phyloP scores from a whole-genome alignment of 2,113 vertebrate species.

The Centrocercus urophasianus region DNA sequence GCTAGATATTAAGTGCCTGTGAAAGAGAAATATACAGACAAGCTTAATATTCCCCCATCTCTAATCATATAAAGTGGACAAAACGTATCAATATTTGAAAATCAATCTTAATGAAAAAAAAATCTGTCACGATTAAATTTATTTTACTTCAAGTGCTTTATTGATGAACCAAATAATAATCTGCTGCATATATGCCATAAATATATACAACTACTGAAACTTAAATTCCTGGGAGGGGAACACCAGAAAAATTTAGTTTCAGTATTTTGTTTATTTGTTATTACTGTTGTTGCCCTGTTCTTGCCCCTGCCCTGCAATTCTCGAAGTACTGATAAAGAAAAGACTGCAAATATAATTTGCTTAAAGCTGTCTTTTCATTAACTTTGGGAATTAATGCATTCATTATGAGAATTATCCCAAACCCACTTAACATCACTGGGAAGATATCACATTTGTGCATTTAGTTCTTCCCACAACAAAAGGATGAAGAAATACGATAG shows the following conservation, averaged over 20 bases:
- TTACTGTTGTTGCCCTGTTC: not conserved
- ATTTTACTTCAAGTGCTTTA: not conserved
- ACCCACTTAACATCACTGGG: not conserved
- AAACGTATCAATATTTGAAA: not conserved
- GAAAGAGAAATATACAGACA: not conserved
- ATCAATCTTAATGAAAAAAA: not conserved
- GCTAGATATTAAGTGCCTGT: not conserved
- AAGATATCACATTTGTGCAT: not conserved
- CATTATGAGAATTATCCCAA: not conserved
- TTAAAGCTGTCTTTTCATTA: not conserved
- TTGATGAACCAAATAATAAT: not conserved
- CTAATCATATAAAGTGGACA: not conserved
- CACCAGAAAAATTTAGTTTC: not conserved
- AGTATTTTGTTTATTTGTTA: not conserved
- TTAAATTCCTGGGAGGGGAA: not conserved
- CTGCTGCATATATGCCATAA: not conserved
- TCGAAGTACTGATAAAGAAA: not conserved
- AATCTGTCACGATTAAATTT: not conserved
- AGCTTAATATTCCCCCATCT: not conserved
- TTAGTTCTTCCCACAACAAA: not conserved
- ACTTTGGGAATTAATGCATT: not conserved
- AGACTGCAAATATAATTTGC: not conserved
- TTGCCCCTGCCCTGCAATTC: not conserved
- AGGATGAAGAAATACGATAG: not conserved
- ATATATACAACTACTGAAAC: not conserved